Percentiles rank a stretch among this genome's conserved stretches.
Evolutionary conservation across 2,113 vertebrate genomes (phyloP).

Genomic region (Sclerurus mexicanus): DNA sequence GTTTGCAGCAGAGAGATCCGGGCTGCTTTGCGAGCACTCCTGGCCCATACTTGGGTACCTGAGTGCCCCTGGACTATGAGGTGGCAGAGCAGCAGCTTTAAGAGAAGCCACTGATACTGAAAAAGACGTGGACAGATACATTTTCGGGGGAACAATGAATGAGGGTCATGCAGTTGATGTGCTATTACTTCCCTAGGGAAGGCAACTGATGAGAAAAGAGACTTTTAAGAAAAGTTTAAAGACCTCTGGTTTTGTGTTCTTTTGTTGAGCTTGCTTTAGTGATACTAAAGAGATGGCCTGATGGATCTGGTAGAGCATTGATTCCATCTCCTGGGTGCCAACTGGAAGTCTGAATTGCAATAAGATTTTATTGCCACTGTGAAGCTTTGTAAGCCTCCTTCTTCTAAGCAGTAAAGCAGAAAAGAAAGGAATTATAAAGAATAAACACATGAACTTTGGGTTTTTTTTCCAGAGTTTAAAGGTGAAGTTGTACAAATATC

Average conservation of each 20-base stretch:
- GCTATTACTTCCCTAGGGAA: not conserved
- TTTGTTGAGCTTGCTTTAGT: not conserved
- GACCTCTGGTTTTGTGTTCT: not conserved
- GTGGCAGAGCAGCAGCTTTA: not conserved
- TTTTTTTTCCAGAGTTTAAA: constrained; percentile 54
- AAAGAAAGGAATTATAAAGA: constrained; percentile 23
- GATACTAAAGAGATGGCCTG: not conserved
- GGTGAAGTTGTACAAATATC: constrained; percentile 68
- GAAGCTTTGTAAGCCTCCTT: not conserved
- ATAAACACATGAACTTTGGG: constrained; percentile 26
- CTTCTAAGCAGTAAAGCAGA: not conserved
- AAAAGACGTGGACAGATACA: not conserved
- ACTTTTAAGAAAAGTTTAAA: not conserved
- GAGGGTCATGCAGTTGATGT: not conserved
- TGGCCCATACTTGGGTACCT: not conserved
- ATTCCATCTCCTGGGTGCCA: constrained; percentile 13
- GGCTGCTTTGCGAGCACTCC: not conserved
- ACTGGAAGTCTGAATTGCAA: not conserved
- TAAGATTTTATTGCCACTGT: not conserved
- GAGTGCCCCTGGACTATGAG: not conserved
- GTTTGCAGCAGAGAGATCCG: not conserved
- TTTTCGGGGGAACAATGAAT: not conserved
- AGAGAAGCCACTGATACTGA: not conserved
- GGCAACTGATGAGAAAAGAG: not conserved
- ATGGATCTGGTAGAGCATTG: not conserved